phyloP scores from a whole-genome alignment of 1,140 invertebrate genomes.

The Aphidius gifuensis region DNA sequence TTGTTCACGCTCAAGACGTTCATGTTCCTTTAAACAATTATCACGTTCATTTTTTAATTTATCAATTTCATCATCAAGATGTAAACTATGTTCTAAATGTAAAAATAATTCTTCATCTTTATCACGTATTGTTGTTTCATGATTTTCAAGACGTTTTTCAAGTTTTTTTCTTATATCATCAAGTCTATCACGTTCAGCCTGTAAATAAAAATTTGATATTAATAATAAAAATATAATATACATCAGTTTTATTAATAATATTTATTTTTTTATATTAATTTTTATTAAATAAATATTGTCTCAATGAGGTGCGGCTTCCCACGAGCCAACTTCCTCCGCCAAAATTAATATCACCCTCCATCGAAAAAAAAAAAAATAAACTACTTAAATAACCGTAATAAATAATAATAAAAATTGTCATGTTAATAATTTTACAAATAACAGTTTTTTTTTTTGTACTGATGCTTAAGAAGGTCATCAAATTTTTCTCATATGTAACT shows the following conservation, averaged over 20 bases:
- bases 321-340: slow-evolving; percentile 6
- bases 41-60: slow-evolving; percentile 41
- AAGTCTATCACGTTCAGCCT: slow-evolving; percentile 61
- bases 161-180: slow-evolving; percentile 52
- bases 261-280: not conserved
- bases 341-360: too few species aligned
- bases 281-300: not conserved
- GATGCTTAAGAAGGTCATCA: too few species aligned
- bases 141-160: slow-evolving; percentile 56
- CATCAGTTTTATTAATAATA: not conserved
- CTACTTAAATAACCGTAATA: not conserved
- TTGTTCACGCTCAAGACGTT: slow-evolving; percentile 40
- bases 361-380: not conserved
- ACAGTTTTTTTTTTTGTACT: too few species aligned
- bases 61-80: slow-evolving; percentile 63
- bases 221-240: not conserved
- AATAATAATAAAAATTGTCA: not conserved
- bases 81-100: slow-evolving; percentile 60
- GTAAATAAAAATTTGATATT: slow-evolving; percentile 28
- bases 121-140: slow-evolving; percentile 58
- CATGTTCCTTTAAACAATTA: slow-evolving; percentile 36
- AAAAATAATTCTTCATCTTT: slow-evolving; percentile 65
- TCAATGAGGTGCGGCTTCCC: slow-evolving; percentile 9
- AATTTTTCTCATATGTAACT: too few species aligned
- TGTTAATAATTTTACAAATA: too few species aligned